Conservation (phyloP, 2,888 invertebrate species). For the Xestobium rufovillosum region DNA sequence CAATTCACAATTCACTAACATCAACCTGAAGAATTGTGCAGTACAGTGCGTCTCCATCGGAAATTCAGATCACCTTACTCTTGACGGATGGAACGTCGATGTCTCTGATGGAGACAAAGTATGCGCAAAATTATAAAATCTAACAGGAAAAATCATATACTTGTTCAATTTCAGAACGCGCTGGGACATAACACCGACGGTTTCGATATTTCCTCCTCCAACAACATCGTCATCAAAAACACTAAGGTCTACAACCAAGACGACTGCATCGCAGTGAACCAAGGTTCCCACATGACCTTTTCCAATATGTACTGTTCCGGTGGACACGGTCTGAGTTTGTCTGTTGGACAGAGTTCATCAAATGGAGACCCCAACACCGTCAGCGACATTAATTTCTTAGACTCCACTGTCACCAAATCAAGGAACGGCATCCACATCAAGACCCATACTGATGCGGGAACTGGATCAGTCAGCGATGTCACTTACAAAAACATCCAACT, state of each 20-base stretch:
- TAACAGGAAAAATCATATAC: no score
- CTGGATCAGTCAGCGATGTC: constrained; percentile 16
- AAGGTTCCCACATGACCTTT: constrained; percentile 18
- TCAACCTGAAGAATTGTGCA: constrained; percentile 22
- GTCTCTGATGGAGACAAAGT: constrained; percentile 22
- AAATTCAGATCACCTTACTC: constrained; percentile 16
- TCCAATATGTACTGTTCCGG: constrained; percentile 17
- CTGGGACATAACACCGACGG: constrained; percentile 24
- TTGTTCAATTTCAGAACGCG: no score
- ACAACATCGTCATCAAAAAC: constrained; percentile 13
- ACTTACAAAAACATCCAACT: constrained; percentile 21
- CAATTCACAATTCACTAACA: constrained; percentile 19
- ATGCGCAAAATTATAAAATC: no score
- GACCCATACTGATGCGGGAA: constrained; percentile 20
- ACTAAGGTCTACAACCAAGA: constrained; percentile 21
- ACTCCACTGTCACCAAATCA: constrained; percentile 15
- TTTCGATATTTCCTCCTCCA: constrained; percentile 19
- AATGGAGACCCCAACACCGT: constrained; percentile 16
- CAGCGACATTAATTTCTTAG: constrained; percentile 15
- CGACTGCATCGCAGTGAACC: constrained; percentile 23
- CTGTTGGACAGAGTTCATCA: constrained; percentile 18
- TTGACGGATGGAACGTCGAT: constrained; percentile 21
- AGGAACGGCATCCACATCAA: constrained; percentile 23
- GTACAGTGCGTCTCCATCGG: constrained; percentile 20
- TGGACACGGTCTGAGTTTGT: no score